Evolutionary conservation across 2,113 vertebrate species (phyloP).

Genomic region (Edolisoma coerulescens): DNA sequence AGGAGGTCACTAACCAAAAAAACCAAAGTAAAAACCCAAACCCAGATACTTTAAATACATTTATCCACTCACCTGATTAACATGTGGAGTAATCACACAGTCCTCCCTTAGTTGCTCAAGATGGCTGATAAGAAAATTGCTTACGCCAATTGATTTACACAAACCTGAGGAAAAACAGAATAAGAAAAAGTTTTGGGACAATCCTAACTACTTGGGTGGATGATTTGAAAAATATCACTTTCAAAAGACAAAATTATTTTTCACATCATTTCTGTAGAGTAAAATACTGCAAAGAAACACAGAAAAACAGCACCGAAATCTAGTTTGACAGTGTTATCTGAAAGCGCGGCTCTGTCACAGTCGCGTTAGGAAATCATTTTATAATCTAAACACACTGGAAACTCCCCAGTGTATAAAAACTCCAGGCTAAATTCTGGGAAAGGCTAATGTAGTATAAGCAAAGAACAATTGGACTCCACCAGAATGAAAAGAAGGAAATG

Average conservation of each 20-base stretch:
- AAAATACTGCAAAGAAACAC: neutral
- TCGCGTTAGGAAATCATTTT: slow-evolving; percentile 52
- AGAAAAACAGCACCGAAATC: neutral
- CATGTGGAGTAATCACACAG: slow-evolving; percentile 69
- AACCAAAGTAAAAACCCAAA: neutral
- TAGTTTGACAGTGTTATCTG: slow-evolving; percentile 10
- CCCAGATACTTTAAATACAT: neutral
- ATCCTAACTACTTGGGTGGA: neutral
- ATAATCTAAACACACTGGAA: slow-evolving; percentile 65
- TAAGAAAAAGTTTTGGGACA: neutral
- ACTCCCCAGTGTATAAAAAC: slow-evolving; percentile 71
- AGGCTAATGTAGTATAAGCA: slow-evolving; percentile 67
- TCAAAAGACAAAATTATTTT: neutral
- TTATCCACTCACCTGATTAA: slow-evolving; percentile 74
- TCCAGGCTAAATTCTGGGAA: slow-evolving; percentile 74
- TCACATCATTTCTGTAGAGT: neutral
- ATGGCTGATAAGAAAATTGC: slow-evolving; percentile 83
- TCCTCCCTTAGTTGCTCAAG: slow-evolving; percentile 80
- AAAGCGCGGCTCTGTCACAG: slow-evolving; percentile 2
- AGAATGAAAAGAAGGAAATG: slow-evolving; percentile 81
- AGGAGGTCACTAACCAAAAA: neutral
- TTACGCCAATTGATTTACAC: slow-evolving; percentile 77
- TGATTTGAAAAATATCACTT: neutral
- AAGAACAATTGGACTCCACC: slow-evolving; percentile 69
- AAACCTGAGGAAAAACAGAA: slow-evolving; percentile 63